Evolutionary conservation across 2,888 invertebrate genomes (phyloP).

Genomic region (Dicyrtomina minuta): DNA sequence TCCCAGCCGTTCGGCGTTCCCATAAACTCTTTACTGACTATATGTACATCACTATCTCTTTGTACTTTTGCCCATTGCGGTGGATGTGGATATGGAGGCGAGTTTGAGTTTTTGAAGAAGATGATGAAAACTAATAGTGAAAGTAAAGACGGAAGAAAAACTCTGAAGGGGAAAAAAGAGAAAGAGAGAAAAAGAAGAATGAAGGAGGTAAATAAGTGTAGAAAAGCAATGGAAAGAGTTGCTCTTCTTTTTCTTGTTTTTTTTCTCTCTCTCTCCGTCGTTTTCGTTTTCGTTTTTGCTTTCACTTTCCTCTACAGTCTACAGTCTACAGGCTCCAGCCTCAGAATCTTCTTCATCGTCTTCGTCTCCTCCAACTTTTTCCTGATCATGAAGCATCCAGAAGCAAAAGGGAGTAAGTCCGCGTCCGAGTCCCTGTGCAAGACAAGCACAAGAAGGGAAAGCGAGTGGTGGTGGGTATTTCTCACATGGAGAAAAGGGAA

Average conservation of each 20-base stretch:
- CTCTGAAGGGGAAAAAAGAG: neutral
- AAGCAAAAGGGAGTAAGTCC: no score
- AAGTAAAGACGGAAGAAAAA: constrained; percentile 1
- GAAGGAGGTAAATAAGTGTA: constrained; percentile 27
- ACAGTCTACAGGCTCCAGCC: no score
- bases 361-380: no score
- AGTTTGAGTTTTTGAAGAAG: neutral
- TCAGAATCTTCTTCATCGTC: no score
- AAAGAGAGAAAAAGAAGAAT: constrained; percentile 7
- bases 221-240: constrained; percentile 22
- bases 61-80: neutral
- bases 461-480: no score
- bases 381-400: no score
- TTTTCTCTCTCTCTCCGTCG: neutral
- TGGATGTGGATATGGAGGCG: no score
- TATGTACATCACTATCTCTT: neutral
- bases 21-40: neutral
- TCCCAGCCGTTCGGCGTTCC: no score
- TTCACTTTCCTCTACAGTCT: no score
- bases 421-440: no score
- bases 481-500: no score
- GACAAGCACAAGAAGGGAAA: no score
- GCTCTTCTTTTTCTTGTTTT: constrained; percentile 21
- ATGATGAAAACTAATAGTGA: neutral
- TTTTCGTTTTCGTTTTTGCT: neutral